Conservation (phyloP, 2,113 vertebrate genomes). For the Pelvicachromis taeniatus region DNA sequence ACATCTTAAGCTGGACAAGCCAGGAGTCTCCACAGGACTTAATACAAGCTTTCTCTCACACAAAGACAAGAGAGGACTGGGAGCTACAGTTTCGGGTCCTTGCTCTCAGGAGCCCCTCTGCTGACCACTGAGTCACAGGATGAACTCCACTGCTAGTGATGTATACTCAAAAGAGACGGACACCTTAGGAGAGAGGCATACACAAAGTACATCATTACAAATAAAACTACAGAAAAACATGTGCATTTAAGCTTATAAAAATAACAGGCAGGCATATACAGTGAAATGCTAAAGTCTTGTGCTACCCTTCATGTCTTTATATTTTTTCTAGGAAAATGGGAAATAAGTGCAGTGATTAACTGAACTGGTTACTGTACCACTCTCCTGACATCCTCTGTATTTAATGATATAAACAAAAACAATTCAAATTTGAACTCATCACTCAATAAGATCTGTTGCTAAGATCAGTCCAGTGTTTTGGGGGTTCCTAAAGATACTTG, state of each 20-base stretch:
- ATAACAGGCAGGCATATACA: background rate
- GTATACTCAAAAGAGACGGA: constrained; percentile 9
- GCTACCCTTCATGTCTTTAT: background rate
- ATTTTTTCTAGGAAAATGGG: background rate
- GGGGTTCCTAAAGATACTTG: background rate
- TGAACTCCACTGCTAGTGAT: constrained; percentile 41
- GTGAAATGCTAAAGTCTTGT: accelerated
- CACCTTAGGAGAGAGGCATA: constrained; percentile 43
- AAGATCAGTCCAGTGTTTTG: background rate
- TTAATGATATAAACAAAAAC: background rate
- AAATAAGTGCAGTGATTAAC: background rate
- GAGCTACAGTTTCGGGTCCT: constrained; percentile 54
- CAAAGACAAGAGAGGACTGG: constrained; percentile 19
- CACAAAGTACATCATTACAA: constrained; percentile 23
- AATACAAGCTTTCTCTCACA: background rate
- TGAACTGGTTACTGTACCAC: background rate
- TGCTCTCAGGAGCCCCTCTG: constrained; percentile 51
- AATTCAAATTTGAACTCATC: background rate
- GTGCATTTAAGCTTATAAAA: background rate
- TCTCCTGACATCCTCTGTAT: background rate
- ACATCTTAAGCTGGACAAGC: constrained; percentile 77
- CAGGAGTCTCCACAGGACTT: constrained; percentile 37
- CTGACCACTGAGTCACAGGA: constrained; percentile 39
- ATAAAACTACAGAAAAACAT: background rate
- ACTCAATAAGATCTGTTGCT: background rate